phyloP scores from a whole-genome alignment of 2,888 invertebrate species.

The Rhabditophanes sp. region DNA sequence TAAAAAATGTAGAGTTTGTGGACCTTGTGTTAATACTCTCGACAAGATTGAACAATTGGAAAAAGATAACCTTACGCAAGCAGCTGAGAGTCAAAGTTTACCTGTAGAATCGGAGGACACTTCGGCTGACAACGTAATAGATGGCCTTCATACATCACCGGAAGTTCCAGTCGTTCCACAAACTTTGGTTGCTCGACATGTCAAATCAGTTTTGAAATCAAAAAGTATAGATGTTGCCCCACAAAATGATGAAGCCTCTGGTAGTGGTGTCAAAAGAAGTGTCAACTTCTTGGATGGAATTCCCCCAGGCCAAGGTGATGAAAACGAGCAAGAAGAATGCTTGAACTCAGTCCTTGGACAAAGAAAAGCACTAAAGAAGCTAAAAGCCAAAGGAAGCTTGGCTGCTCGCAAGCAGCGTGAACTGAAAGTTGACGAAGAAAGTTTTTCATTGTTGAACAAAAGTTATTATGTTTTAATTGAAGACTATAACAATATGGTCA shows the following conservation, averaged over 20 bases:
- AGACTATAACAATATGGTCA: constrained; percentile 6
- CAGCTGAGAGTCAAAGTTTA: no score
- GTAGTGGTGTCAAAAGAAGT: constrained; percentile 12
- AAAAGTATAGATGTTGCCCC: no score
- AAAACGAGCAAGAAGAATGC: constrained; percentile 3
- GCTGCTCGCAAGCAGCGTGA: constrained; percentile 10
- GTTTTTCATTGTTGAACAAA: constrained; percentile 4
- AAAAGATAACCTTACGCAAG: constrained; percentile 10
- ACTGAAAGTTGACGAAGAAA: constrained; percentile 9
- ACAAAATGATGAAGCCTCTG: no score
- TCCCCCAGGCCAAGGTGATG: constrained; percentile 20
- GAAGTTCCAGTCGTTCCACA: no score
- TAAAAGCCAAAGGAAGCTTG: no score
- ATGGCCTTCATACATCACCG: no score
- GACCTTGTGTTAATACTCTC: constrained; percentile 29
- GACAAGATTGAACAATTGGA: constrained; percentile 29
- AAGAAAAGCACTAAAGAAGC: no score
- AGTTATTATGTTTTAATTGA: constrained; percentile 7
- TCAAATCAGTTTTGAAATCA: no score
- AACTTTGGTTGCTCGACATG: no score
- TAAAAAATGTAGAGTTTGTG: constrained; percentile 27
- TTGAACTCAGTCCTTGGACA: no score
- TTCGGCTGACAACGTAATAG: no score
- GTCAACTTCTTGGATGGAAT: constrained; percentile 27
- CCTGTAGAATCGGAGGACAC: no score